A percentile compares a stretch with the other conserved stretches of the same genome.
These are phyloP conservation scores for Rhogogaster chlorosoma DNA, from an alignment of 2,888 invertebrate species.

Conservation along the genomic window DNA sequence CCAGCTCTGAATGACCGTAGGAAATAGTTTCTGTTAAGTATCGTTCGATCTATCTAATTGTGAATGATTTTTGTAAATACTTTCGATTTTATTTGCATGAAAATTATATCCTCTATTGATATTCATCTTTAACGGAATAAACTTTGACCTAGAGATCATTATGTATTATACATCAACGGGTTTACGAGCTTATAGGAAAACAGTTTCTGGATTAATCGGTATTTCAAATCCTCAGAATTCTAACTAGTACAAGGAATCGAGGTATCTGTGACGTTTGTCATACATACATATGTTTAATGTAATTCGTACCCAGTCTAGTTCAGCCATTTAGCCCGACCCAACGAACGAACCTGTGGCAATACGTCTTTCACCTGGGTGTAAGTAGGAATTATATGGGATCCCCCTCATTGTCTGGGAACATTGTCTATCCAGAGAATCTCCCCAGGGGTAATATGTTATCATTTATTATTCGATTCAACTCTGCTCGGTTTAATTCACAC, in stretches of 20 bases:
- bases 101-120: background rate
- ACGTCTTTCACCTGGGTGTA: conserved; percentile 25
- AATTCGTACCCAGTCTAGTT: background rate
- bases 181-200: background rate
- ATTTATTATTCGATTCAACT: conserved; percentile 50
- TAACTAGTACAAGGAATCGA: background rate
- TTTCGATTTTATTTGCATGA: background rate
- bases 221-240: conserved; percentile 10
- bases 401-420: conserved; percentile 42
- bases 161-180: background rate
- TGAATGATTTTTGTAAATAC: background rate
- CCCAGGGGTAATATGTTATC: conserved; percentile 24
- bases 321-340: background rate
- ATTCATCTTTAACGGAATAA: background rate
- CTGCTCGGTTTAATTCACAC: conserved; percentile 11
- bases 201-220: background rate
- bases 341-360: conserved; percentile 12
- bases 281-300: background rate
- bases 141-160: background rate
- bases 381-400: conserved; percentile 45
- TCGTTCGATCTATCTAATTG: background rate
- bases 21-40: background rate
- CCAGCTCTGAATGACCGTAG: background rate
- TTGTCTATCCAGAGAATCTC: conserved; percentile 42
- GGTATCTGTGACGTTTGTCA: background rate